phyloP scores from a whole-genome alignment of 2,888 invertebrate genomes.

The Aporophyla nigra region DNA sequence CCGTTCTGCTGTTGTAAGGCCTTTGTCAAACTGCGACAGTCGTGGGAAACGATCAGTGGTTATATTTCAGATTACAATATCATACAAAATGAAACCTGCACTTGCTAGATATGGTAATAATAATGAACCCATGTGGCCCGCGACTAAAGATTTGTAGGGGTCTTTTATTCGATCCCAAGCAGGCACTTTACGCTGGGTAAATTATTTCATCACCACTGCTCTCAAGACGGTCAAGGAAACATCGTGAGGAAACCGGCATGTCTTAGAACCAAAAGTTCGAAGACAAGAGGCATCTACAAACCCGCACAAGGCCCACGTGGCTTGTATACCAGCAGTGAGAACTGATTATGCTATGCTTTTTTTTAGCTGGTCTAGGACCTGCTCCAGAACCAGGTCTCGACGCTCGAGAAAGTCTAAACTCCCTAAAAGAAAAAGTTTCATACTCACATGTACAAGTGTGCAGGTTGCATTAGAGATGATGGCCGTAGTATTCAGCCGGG shows the following conservation, averaged over 20 bases:
- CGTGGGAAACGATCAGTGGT: constrained; percentile 1
- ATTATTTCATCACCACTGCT: too few relatives aligned
- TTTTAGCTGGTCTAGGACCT: not conserved
- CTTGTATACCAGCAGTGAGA: too few relatives aligned
- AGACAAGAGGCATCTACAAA: too few relatives aligned
- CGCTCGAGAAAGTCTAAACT: not conserved
- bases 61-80: not conserved
- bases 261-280: too few relatives aligned
- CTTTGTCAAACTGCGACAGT: not conserved
- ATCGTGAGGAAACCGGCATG: too few relatives aligned
- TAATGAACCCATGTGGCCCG: not conserved
- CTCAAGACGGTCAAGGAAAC: too few relatives aligned
- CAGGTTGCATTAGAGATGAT: constrained; percentile 95
- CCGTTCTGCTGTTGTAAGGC: not conserved
- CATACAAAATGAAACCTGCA: not conserved
- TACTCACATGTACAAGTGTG: constrained; percentile 88
- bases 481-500: constrained; percentile 98
- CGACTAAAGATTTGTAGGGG: too few relatives aligned
- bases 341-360: not conserved
- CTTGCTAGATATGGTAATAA: not conserved
- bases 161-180: too few relatives aligned
- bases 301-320: too few relatives aligned
- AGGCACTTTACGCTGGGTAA: too few relatives aligned
- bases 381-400: not conserved
- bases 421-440: not conserved